Evolutionary conservation across 2,797 vertebrate genomes (phyloP).

Genomic region (Diplodus puntazzo): DNA sequence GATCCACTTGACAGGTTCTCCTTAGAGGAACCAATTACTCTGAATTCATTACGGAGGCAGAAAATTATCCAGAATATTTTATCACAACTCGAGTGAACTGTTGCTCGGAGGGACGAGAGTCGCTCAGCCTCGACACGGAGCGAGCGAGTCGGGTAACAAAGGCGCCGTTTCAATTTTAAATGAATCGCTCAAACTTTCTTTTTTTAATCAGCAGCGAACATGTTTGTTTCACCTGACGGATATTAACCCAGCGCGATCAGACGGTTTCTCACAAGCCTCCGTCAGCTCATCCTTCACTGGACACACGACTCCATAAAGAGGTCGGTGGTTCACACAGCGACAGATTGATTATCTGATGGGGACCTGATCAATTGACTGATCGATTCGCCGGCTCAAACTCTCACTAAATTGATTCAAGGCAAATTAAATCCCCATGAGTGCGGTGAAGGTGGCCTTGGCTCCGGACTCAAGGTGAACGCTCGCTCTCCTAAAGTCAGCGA

Average conservation of each 20-base stretch:
- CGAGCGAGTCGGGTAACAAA: background rate
- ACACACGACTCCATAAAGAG: conserved; percentile 34
- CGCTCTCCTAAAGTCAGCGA: background rate
- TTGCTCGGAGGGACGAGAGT: conserved; percentile 37
- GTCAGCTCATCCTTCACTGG: conserved; percentile 37
- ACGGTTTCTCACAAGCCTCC: background rate
- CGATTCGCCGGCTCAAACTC: background rate
- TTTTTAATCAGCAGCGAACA: background rate
- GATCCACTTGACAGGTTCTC: conserved; percentile 48
- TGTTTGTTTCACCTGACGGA: background rate
- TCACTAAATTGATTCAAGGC: conserved; percentile 31
- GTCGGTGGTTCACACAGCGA: conserved; percentile 15
- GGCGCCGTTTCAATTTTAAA: background rate
- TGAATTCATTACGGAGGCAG: conserved; percentile 44
- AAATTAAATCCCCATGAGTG: conserved; percentile 22
- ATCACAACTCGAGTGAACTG: conserved; percentile 22
- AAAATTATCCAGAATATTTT: conserved; percentile 57
- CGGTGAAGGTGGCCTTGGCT: conserved; percentile 41
- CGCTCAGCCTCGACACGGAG: conserved; percentile 1
- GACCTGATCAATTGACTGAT: conserved; percentile 47
- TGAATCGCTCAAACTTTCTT: background rate
- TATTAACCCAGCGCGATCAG: background rate
- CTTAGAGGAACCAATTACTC: conserved; percentile 60
- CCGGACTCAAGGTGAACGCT: conserved; percentile 36
- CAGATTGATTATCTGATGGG: conserved; percentile 47